Base-by-base conservation (phyloP, 2,888 invertebrate species). In the Orthosia gracilis region DNA sequence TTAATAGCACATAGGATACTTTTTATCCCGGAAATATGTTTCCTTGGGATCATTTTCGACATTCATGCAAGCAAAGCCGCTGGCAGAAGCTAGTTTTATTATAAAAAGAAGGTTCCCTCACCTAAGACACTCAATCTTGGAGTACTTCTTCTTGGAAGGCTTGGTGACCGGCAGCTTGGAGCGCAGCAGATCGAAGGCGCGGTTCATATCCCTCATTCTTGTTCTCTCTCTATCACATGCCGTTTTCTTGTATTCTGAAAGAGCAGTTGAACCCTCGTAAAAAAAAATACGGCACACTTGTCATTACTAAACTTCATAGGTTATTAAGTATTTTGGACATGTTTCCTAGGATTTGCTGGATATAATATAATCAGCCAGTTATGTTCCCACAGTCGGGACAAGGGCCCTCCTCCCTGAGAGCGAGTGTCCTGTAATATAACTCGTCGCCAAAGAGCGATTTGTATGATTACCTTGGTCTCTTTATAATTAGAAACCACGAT, bases 131-230 rank as follows among this genome's bases (percentile, higher is more conserved):
- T 98, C 98, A 81, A 98, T 98, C 94, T 98, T 98, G 18, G 98
- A 98, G 86, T 98, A 97, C 91, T 98, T 98, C 92, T 98, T 98
- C 80, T 98, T 98, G 21, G 98, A 97, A 0, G 98, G 98, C 88
- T 98, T 98, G 67, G 97, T 97, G 85, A 97, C 97, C 0, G 98
- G 98, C 82, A 98, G 92, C 90, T 98, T 98, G 59, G 98, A 97
- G 52, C 98, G 97, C 21, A 98, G 94, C 58, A 97, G 93, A 89
- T 98, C 98, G 88, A 98, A 98, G 0, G 98, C 98, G 67, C 97
- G 97, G 91, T 98, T 98, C 98, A 98, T 98, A 88, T 98, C 98
- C 4, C 98, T 96, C 98, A 98, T 98, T 55, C 98, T 96, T 0
- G 98, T 98, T 7, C 98, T 95, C 89, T 98, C 98, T 40, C 98